A percentile compares a stretch with the other conserved stretches of the same genome.
Conservation (phyloP, 2,113 vertebrate species). For the Etheostoma spectabile region DNA sequence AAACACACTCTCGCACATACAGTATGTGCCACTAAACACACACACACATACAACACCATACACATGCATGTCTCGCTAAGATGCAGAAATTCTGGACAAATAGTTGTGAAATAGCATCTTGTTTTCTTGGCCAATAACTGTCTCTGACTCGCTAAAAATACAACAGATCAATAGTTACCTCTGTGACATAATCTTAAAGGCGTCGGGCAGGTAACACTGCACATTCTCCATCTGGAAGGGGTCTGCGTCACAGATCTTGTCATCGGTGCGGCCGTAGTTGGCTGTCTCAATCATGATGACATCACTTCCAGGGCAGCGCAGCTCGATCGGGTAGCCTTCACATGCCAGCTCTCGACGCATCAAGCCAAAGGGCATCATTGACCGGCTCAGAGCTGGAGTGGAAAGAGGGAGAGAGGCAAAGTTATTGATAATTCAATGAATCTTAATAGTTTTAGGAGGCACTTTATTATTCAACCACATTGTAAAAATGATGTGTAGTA, state of each 20-base stretch:
- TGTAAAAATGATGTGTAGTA: slow-evolving; percentile 66
- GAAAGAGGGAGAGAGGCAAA: slow-evolving; percentile 51
- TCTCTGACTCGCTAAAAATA: slow-evolving; percentile 44
- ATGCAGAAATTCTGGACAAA: slow-evolving; percentile 40
- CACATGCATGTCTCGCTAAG: slow-evolving; percentile 20
- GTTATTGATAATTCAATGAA: slow-evolving; percentile 74
- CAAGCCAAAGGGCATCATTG: slow-evolving; percentile 92
- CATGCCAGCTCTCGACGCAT: slow-evolving; percentile 94
- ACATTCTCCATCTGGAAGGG: slow-evolving; percentile 97
- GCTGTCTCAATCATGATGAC: slow-evolving; percentile 96
- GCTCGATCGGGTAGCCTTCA: slow-evolving; percentile 95
- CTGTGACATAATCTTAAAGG: slow-evolving; percentile 96
- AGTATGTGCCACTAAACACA: background rate
- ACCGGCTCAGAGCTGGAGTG: slow-evolving; percentile 88
- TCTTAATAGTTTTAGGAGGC: slow-evolving; percentile 67
- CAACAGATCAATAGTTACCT: slow-evolving; percentile 82
- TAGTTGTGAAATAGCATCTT: slow-evolving; percentile 57
- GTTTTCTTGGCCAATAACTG: slow-evolving; percentile 51
- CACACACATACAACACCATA: background rate
- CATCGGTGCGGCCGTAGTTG: slow-evolving; percentile 94
- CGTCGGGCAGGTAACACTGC: slow-evolving; percentile 93
- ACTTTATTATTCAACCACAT: slow-evolving; percentile 67
- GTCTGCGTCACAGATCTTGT: slow-evolving; percentile 96
- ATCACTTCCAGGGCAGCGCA: slow-evolving; percentile 94
- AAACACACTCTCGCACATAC: slow-evolving; percentile 2